Conservation (phyloP, 2,797 vertebrate species). For the Phylloscopus collybita region DNA sequence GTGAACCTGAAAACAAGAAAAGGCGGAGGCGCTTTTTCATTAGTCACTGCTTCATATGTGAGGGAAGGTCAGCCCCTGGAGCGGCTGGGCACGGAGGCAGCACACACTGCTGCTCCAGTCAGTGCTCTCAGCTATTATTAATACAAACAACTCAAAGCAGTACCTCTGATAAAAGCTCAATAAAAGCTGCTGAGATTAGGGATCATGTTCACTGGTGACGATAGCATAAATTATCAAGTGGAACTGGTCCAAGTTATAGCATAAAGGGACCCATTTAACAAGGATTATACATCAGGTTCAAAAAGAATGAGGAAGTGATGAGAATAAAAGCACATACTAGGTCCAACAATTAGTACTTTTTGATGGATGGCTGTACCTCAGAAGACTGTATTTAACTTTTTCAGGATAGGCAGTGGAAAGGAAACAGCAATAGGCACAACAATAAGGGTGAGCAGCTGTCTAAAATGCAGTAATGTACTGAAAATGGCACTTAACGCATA, state of each 20-base stretch:
- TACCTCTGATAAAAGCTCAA: slow-evolving; percentile 27
- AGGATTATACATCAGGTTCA: background rate
- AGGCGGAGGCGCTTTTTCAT: slow-evolving; percentile 9
- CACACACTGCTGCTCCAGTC: background rate
- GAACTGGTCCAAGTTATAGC: background rate
- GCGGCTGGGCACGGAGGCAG: background rate
- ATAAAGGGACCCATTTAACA: slow-evolving; percentile 3
- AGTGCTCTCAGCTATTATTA: background rate
- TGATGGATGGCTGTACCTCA: background rate
- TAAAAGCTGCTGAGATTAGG: slow-evolving; percentile 45
- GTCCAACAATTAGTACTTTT: background rate
- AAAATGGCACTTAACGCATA: background rate
- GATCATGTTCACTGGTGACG: background rate
- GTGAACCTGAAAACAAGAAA: slow-evolving; percentile 61
- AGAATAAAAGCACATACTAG: background rate
- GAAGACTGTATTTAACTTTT: slow-evolving; percentile 16
- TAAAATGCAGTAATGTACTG: slow-evolving; percentile 8
- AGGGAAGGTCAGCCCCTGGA: slow-evolving; percentile 38
- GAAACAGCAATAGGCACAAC: background rate
- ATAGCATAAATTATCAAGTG: slow-evolving; percentile 31
- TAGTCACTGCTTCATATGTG: background rate
- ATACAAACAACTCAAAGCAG: slow-evolving; percentile 35
- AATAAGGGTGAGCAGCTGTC: background rate
- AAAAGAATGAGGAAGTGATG: background rate
- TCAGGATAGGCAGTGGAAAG: background rate